Base-by-base conservation (phyloP, 35 echinoderm and acorn worm genomes). In the Acanthaster planci region DNA sequence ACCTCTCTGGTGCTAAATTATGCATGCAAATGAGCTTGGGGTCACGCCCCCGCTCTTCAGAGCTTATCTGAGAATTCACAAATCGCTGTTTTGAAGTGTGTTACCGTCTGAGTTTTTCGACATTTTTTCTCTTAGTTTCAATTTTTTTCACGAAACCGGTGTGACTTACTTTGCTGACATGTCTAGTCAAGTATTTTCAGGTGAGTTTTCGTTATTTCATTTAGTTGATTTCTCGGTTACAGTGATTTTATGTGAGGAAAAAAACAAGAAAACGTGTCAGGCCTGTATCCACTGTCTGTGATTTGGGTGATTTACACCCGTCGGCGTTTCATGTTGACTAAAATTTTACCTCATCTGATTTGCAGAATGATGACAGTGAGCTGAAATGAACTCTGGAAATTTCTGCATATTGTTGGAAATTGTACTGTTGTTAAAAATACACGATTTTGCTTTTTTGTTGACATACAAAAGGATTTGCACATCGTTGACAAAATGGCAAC, bases 181-280 rank as follows among this genome's bases (percentile, higher is more conserved):
- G 81, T 83, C 81, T 83, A 83, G 81, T 83, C 51, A 83, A 36
- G 54, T 83, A 83, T 83, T 83, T 83, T 21, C 81, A 57, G 81
- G 81, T 83, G 38, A 81, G 81, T 58, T 60, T 83, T 17, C 26
- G 19, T 7, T 34, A 36, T 58, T 83, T 83, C 44, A 60, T 7
- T 37, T 17, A 12, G 26, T 58, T 37, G 32, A 58, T 83, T 60
- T 21, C 12, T 31, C 7, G 55, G 18, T 58, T 52, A 57, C 81
- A 83, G 52, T 58, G 79, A 29, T 54, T 83, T 83, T 58, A 37
- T 57, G 38, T 57, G 0, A 36, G 19, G 54, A 37, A 23, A 19
- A 56, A 58, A 36, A 57, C 7, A 32, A 6, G 15, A 83, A 59
- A 10, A 51, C 56, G 1, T 31, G 29, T 17, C 31, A 83, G 21